Evolutionary conservation across 2,888 invertebrate genomes (phyloP).

Genomic region (Lamellibrachia columna): DNA sequence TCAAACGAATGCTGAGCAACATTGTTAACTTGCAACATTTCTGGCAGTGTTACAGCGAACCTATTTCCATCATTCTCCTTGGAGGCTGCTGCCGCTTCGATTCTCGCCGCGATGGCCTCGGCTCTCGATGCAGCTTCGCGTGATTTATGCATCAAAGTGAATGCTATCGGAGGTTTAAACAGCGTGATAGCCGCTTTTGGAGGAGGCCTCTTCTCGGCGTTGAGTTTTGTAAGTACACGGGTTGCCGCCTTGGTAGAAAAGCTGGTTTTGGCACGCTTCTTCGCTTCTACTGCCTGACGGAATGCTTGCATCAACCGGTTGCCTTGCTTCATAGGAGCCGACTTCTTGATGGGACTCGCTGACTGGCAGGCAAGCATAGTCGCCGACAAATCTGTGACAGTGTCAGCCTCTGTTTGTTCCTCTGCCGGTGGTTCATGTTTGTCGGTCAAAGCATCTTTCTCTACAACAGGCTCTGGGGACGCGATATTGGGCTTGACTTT

Average conservation of each 20-base stretch:
- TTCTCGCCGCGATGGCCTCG: not conserved
- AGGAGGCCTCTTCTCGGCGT: not conserved
- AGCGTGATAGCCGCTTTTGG: not conserved
- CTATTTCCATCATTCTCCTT: not conserved
- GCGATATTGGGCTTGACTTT: not conserved
- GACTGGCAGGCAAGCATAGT: not conserved
- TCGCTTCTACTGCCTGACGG: not conserved
- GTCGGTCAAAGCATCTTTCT: not conserved
- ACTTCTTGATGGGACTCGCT: not conserved
- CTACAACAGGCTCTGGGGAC: not conserved
- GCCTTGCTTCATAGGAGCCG: not conserved
- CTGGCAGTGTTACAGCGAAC: not conserved
- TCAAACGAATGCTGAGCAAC: not conserved
- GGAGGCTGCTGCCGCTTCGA: not conserved
- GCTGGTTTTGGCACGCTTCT: conserved; percentile 11
- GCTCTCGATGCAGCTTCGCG: not conserved
- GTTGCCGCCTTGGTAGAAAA: not conserved
- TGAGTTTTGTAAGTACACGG: not conserved
- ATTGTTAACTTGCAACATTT: not conserved
- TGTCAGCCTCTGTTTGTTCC: not conserved
- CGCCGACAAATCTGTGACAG: not conserved
- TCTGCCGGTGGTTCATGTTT: not conserved
- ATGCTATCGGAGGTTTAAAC: not conserved
- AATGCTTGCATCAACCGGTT: conserved; percentile 3
- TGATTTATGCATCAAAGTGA: not conserved